These are phyloP conservation scores for Pristionchus pacificus DNA, from an alignment of 1,140 invertebrate genomes.

Conservation along the genomic window DNA sequence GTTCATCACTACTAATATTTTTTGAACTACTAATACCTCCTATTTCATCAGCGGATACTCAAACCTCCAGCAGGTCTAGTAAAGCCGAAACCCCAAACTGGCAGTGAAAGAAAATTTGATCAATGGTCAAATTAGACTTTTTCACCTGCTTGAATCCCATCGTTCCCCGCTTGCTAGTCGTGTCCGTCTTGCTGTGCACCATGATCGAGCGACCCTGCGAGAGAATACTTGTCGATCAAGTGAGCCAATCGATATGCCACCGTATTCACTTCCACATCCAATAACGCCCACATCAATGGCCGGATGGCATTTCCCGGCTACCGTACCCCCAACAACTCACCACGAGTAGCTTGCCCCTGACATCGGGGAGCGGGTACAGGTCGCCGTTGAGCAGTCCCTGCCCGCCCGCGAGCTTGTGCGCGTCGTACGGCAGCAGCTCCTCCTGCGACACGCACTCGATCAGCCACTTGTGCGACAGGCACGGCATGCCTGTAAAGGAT, in stretches of 20 bases:
- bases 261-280: too few relatives aligned
- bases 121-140: too few relatives aligned
- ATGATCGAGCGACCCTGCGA: not conserved
- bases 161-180: not conserved
- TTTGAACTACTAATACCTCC: too few relatives aligned
- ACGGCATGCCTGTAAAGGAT: too few relatives aligned
- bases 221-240: too few relatives aligned
- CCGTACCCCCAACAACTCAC: not conserved
- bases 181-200: not conserved
- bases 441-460: conserved; percentile 39
- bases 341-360: not conserved
- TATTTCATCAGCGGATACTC: too few relatives aligned
- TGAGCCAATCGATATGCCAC: too few relatives aligned
- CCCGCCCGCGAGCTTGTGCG: not conserved
- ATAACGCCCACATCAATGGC: too few relatives aligned
- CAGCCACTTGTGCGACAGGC: conserved; percentile 46
- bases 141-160: not conserved
- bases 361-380: not conserved
- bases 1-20: not conserved
- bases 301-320: not conserved
- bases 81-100: too few relatives aligned
- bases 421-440: not conserved
- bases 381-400: not conserved
- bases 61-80: too few relatives aligned
- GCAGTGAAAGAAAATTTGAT: too few relatives aligned